Evolutionary conservation across 2,113 vertebrate species (phyloP), one percentile per base, ranked within the genome.

Genomic region (Cyprinus carpio): DNA sequence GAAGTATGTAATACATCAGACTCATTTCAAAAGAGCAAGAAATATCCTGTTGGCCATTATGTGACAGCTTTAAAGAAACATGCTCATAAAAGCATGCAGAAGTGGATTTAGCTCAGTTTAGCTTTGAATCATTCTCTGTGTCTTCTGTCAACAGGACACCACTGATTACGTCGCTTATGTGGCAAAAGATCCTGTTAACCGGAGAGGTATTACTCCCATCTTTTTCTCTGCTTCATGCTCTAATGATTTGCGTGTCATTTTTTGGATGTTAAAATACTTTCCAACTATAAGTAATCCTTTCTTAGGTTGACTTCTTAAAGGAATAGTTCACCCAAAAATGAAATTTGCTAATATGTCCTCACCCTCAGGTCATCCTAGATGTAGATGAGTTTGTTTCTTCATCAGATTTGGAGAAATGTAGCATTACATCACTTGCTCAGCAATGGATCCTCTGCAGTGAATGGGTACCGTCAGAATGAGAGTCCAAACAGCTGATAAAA

Each of bases 181-280:
- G 88, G 98, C 98, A 83, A 99, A 99, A 92, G 98, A 99, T 91
- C 98, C 98, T 72, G 98, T 99, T 20, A 99, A 99, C 91, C 96
- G 96, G 88, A 95, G 98, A 97, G 98, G 98, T 99, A 95, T 10
- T 77, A 77, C 78, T 6, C 10, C n/a, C 64, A 12, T 43, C 0
- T 23, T 78, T 8, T 37, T 2, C 1, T 10, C 54, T 29, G 37
- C 29, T 34, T 25, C 27, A 27, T 6, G 62, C 62, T 65, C 25
- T 29, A 16, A 69, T 34, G 18, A 71, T 71, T 37, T 71, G 65
- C 7, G 27, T 69, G 29, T 34, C 6, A 65, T 51, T 18, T 31
- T 67, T 34, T 2, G 29, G 29, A 34, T 69, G 65, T 69, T 69
- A 37, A 71, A 69, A 11, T 37, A 37, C 16, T 4, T 27, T 1